phyloP scores from a whole-genome alignment of 2,888 invertebrate genomes.

The Bruchidius siliquastri region DNA sequence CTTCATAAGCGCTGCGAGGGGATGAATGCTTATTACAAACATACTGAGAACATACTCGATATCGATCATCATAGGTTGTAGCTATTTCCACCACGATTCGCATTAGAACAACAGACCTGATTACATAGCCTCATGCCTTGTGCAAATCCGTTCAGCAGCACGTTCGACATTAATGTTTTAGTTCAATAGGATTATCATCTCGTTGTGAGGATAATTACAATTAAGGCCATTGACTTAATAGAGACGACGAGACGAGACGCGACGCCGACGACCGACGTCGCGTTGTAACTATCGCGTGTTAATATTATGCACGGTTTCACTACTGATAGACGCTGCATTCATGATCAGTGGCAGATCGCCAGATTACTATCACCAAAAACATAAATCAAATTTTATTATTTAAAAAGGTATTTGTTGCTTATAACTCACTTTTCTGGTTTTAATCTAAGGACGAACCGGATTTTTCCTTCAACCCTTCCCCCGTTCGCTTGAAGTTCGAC shows the following conservation, averaged over 20 bases:
- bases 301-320: not conserved
- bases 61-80: too few relatives aligned
- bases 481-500: too few relatives aligned
- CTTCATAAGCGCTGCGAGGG: too few relatives aligned
- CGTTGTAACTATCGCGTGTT: not conserved
- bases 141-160: not conserved
- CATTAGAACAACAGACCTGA: not conserved
- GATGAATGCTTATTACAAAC: too few relatives aligned
- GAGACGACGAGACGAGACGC: not conserved
- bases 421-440: too few relatives aligned
- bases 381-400: too few relatives aligned
- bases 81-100: too few relatives aligned
- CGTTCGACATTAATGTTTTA: not conserved
- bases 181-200: not conserved
- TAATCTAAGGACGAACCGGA: too few relatives aligned
- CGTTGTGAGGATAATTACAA: not conserved
- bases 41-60: too few relatives aligned
- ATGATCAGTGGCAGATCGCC: not conserved
- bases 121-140: not conserved
- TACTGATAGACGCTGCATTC: not conserved
- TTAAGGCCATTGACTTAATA: not conserved
- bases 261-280: not conserved
- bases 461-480: too few relatives aligned
- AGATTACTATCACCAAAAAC: not conserved
- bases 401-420: too few relatives aligned